Percentiles rank a stretch among this genome's conserved stretches.
Evolutionary conservation across 1,140 invertebrate species (phyloP).

Genomic region (Drosophila parvula): DNA sequence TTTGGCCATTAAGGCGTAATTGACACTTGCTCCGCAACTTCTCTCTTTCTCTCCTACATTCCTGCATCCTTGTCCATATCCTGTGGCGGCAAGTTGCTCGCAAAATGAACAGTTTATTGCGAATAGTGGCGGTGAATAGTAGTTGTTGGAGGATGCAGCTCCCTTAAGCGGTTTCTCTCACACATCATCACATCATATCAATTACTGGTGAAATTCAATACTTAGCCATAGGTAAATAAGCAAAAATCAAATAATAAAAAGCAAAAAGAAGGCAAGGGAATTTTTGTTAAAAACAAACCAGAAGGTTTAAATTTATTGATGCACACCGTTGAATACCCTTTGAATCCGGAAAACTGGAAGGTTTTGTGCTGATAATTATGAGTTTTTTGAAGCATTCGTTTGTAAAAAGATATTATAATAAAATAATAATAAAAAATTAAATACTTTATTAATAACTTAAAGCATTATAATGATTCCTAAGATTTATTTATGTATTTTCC

Average conservation of each 20-base stretch:
- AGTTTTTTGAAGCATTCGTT: too few relatives aligned
- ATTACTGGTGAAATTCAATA: slow-evolving; percentile 40
- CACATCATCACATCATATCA: slow-evolving; percentile 38
- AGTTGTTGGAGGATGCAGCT: background rate
- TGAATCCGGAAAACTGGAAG: too few relatives aligned
- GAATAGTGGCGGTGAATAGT: background rate
- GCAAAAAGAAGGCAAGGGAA: slow-evolving; percentile 13
- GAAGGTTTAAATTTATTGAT: too few relatives aligned
- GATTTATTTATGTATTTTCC: too few relatives aligned
- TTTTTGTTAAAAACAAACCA: too few relatives aligned
- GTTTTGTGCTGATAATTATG: too few relatives aligned
- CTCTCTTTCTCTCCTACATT: slow-evolving; percentile 4
- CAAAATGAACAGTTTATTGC: slow-evolving; percentile 19
- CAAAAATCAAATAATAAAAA: slow-evolving; percentile 66
- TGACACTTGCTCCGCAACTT: slow-evolving; percentile 67
- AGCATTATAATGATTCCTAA: too few relatives aligned
- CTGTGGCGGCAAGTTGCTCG: slow-evolving; percentile 14
- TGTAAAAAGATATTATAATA: too few relatives aligned
- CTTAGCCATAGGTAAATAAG: slow-evolving; percentile 43
- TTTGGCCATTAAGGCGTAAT: slow-evolving; percentile 78
- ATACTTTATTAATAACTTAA: too few relatives aligned
- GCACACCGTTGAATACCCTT: too few relatives aligned
- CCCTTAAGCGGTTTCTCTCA: background rate
- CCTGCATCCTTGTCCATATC: background rate
- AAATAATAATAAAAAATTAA: too few relatives aligned